These are phyloP conservation scores for Caenorhabditis macrosperma DNA, from an alignment of 2,888 invertebrate genomes.

Conservation along the genomic window DNA sequence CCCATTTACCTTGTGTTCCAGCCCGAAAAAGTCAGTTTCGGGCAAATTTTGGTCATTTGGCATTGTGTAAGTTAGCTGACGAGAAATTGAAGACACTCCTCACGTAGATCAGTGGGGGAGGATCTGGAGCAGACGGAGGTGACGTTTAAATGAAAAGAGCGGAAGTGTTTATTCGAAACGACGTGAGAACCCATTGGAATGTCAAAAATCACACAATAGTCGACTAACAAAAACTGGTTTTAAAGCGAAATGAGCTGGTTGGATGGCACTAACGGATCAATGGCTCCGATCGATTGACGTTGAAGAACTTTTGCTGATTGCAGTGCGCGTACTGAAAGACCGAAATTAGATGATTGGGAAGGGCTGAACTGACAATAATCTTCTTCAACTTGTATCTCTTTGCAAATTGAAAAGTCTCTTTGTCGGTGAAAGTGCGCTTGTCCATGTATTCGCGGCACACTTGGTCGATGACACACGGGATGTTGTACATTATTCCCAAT, in stretches of 20 bases:
- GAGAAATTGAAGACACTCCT: neutral
- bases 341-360: neutral
- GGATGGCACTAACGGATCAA: neutral
- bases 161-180: too few relatives aligned
- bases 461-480: neutral
- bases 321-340: neutral
- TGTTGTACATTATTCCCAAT: neutral
- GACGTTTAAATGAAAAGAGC: neutral
- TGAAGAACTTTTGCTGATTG: neutral
- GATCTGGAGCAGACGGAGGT: neutral
- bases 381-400: neutral
- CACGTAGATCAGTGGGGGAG: too few relatives aligned
- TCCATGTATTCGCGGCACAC: neutral
- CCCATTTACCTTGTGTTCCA: constrained; percentile 21
- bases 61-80: constrained; percentile 1
- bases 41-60: constrained; percentile 5
- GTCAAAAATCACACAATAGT: neutral
- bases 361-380: neutral
- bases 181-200: neutral
- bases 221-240: too few relatives aligned
- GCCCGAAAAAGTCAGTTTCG: constrained; percentile 4
- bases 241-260: neutral
- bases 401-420: neutral
- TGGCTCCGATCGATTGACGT: neutral
- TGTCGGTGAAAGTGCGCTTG: neutral